Percentiles rank a stretch among this genome's conserved stretches.
Conservation (phyloP, 2,113 vertebrate genomes). For the Cyphomyrus plagiostoma region DNA sequence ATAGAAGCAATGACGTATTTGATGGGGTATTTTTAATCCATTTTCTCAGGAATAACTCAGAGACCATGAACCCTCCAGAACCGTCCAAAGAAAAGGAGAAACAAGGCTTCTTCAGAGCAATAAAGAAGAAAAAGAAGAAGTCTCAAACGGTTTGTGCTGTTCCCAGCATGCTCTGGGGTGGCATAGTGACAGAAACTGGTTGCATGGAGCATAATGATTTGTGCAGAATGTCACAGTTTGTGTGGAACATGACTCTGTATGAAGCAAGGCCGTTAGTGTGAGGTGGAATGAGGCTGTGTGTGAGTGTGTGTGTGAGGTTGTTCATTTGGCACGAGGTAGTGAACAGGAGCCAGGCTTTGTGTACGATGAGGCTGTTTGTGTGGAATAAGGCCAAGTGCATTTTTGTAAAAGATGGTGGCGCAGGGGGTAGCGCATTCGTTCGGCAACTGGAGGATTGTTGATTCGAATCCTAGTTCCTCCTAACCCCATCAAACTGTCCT, state of each 20-base stretch:
- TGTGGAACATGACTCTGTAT: background rate
- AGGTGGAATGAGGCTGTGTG: background rate
- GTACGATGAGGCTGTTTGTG: background rate
- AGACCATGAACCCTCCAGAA: slow-evolving; percentile 80
- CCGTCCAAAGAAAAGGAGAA: slow-evolving; percentile 97
- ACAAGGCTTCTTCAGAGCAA: slow-evolving; percentile 95
- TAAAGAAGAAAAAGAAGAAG: slow-evolving; percentile 99
- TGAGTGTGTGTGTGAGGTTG: background rate
- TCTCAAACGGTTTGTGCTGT: slow-evolving; percentile 75
- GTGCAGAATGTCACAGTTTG: background rate
- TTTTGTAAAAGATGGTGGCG: background rate
- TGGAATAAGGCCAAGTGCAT: background rate
- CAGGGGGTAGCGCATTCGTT: too few species aligned
- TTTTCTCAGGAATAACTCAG: slow-evolving; percentile 80
- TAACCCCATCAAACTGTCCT: too few species aligned
- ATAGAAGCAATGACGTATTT: background rate
- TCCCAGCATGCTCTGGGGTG: background rate
- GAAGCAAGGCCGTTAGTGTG: background rate
- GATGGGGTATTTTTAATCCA: background rate
- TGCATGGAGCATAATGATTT: background rate
- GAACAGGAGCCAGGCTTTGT: background rate
- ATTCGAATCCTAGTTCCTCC: too few species aligned
- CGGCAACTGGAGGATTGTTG: too few species aligned
- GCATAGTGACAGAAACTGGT: background rate
- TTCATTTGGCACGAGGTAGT: background rate